Conservation (phyloP, 2,113 vertebrate genomes). For the Etheostoma spectabile region DNA sequence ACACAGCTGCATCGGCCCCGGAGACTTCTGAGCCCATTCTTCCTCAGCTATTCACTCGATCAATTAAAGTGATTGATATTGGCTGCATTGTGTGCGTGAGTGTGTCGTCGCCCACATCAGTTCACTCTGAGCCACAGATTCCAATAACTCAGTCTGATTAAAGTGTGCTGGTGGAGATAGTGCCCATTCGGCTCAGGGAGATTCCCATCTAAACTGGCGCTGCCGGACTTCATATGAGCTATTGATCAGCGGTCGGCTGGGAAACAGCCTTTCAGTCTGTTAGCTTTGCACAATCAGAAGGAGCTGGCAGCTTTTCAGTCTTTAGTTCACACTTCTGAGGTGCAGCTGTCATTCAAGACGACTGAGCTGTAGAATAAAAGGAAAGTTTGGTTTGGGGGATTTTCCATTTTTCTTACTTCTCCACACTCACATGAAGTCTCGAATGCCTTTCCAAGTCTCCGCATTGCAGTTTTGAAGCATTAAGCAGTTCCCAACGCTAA, state of each 20-base stretch:
- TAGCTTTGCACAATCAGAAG: slow-evolving; percentile 38
- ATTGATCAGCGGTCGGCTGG: slow-evolving; percentile 50
- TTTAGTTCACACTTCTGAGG: slow-evolving; percentile 27
- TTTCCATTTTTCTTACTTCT: slow-evolving; percentile 7
- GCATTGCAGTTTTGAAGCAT: background rate
- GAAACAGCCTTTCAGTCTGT: slow-evolving; percentile 23
- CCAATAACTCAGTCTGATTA: slow-evolving; percentile 54
- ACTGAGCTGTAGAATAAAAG: slow-evolving; percentile 6
- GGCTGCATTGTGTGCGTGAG: background rate
- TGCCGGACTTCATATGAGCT: slow-evolving; percentile 52
- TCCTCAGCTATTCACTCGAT: slow-evolving; percentile 26
- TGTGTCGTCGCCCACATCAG: background rate
- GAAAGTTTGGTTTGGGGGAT: background rate
- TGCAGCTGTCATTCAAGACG: slow-evolving; percentile 18
- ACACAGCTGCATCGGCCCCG: slow-evolving; percentile 9
- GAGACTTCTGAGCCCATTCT: slow-evolving; percentile 33
- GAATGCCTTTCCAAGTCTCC: background rate
- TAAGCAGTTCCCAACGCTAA: background rate
- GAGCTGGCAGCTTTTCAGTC: slow-evolving; percentile 15
- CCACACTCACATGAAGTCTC: background rate
- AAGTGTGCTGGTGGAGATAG: slow-evolving; percentile 43
- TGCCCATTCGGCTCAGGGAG: slow-evolving; percentile 9
- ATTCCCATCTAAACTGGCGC: slow-evolving; percentile 22
- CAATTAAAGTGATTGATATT: slow-evolving; percentile 51
- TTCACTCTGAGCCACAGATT: slow-evolving; percentile 19